These are phyloP conservation scores for Pantala flavescens DNA, from an alignment of 1,140 invertebrate genomes.

Conservation along the genomic window DNA sequence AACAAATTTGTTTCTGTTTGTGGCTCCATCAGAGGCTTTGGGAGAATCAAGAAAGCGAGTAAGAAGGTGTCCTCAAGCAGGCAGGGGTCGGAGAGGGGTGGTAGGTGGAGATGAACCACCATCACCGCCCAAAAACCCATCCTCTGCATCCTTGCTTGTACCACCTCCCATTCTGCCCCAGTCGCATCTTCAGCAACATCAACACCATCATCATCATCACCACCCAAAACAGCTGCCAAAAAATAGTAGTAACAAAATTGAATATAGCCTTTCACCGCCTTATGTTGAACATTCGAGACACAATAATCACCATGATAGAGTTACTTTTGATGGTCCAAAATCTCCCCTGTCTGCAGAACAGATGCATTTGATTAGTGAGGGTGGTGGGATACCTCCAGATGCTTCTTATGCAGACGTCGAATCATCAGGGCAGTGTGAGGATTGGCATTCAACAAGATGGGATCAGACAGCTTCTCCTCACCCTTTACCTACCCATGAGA, in stretches of 20 bases:
- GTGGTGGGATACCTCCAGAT: conserved; percentile 30
- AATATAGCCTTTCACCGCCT: not conserved
- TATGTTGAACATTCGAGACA: not conserved
- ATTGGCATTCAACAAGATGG: not conserved
- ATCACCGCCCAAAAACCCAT: conserved; percentile 17
- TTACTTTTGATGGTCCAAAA: conserved; percentile 12
- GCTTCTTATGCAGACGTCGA: conserved; percentile 33
- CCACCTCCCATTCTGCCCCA: not conserved
- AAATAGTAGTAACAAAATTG: too few species aligned
- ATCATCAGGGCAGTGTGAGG: conserved; percentile 21
- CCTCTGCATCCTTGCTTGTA: not conserved
- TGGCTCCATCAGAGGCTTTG: conserved; percentile 33
- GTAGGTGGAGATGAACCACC: conserved; percentile 26
- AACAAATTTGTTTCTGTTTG: conserved; percentile 17
- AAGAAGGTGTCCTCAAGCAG: conserved; percentile 35
- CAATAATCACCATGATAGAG: not conserved
- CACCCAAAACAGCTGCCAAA: conserved; percentile 8
- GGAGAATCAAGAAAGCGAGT: conserved; percentile 34
- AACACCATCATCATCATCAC: conserved; percentile 6
- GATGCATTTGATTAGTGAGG: not conserved
- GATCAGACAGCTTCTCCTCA: too few species aligned
- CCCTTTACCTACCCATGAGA: not conserved
- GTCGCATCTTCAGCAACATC: not conserved
- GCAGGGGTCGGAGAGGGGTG: conserved; percentile 32
- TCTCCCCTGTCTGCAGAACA: not conserved